phyloP scores from a whole-genome alignment of 1,140 invertebrate genomes.

The Nephila pilipes region DNA sequence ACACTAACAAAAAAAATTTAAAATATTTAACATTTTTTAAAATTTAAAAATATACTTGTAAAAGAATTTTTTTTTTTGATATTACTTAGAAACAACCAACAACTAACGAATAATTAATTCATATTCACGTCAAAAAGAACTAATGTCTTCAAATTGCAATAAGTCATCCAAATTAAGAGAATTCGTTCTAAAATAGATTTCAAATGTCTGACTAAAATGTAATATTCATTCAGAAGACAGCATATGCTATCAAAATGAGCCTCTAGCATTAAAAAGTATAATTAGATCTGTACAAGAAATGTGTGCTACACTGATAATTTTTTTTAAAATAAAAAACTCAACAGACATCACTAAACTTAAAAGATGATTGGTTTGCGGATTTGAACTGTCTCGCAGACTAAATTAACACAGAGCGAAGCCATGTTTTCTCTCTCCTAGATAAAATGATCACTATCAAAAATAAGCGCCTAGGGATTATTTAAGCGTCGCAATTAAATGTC shows the following conservation, averaged over 20 bases:
- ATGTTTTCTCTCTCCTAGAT: slow-evolving; percentile 22
- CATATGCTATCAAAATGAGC: not conserved
- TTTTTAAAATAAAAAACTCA: not conserved
- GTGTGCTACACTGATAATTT: not conserved
- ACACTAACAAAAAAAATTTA: too few relatives aligned
- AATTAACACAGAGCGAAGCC: not conserved
- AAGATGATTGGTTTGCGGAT: slow-evolving; percentile 35
- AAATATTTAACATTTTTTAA: too few relatives aligned
- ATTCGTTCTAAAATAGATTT: not conserved
- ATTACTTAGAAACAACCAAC: too few relatives aligned
- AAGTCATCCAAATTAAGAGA: not conserved
- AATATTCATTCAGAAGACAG: not conserved
- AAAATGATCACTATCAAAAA: slow-evolving; percentile 24
- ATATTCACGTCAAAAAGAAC: not conserved
- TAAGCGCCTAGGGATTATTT: slow-evolving; percentile 17
- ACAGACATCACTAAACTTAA: not conserved
- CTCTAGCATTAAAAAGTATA: not conserved
- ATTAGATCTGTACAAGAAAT: not conserved
- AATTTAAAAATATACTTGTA: too few relatives aligned
- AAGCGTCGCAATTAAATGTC: slow-evolving; percentile 56
- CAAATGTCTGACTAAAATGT: too few relatives aligned
- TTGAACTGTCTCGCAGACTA: not conserved
- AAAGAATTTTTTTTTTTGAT: too few relatives aligned
- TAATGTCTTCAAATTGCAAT: not conserved
- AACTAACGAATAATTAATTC: not conserved